phyloP scores from a whole-genome alignment of 2,797 vertebrate genomes.

The Alcedo atthis region DNA sequence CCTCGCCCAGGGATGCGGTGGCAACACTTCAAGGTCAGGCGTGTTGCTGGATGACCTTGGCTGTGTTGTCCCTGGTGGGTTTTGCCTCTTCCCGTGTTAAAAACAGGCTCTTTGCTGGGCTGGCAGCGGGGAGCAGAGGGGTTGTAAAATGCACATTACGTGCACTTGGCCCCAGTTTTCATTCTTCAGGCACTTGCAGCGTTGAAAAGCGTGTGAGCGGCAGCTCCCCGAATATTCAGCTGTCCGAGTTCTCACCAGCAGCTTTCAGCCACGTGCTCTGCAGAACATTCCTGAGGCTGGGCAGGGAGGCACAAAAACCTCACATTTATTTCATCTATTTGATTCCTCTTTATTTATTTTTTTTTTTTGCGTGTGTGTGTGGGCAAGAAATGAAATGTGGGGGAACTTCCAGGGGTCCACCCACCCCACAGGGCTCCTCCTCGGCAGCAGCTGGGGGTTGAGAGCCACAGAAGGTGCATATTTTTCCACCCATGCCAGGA shows the following conservation, averaged over 20 bases:
- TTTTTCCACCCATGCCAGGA: background rate
- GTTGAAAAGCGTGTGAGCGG: background rate
- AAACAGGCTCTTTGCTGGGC: background rate
- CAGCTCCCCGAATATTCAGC: background rate
- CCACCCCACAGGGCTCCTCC: background rate
- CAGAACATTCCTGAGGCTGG: background rate
- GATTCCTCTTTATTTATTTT: too few species aligned
- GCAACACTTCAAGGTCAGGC: slow-evolving; percentile 4
- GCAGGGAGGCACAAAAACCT: background rate
- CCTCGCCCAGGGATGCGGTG: background rate
- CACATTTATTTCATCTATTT: background rate
- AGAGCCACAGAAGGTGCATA: accelerated
- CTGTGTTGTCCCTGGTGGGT: background rate
- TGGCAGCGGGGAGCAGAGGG: background rate
- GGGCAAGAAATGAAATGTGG: background rate
- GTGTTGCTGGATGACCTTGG: background rate
- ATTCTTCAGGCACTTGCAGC: background rate
- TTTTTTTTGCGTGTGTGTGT: accelerated
- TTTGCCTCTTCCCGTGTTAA: background rate
- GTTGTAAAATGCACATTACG: background rate
- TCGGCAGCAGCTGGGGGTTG: accelerated
- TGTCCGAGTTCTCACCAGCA: background rate
- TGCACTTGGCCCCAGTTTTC: background rate
- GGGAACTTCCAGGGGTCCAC: accelerated
- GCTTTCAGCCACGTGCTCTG: background rate